Percentiles rank a stretch among this genome's conserved stretches.
These are phyloP conservation scores for Ophonus ardosiacus DNA, from an alignment of 2,888 invertebrate genomes.

Conservation along the genomic window DNA sequence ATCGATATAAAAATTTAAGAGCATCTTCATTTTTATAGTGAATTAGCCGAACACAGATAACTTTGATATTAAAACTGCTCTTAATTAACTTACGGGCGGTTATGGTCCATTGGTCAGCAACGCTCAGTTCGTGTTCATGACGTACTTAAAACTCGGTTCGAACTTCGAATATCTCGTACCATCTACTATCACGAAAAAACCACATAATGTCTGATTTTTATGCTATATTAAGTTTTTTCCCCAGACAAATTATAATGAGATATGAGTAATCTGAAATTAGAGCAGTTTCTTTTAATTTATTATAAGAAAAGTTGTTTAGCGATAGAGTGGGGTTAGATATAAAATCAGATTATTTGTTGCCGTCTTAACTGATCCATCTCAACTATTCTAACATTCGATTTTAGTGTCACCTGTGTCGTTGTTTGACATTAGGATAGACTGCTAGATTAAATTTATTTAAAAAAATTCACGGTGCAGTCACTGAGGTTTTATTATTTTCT, in stretches of 20 bases:
- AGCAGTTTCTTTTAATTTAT: not conserved
- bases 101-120: not conserved
- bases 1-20: slow-evolving; percentile 7
- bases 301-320: not conserved
- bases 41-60: slow-evolving; percentile 1
- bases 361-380: too few relatives aligned
- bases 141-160: not conserved
- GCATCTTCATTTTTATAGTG: slow-evolving; percentile 3
- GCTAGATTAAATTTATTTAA: too few relatives aligned
- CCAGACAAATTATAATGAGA: not conserved
- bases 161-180: not conserved
- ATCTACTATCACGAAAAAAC: not conserved
- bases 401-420: too few relatives aligned
- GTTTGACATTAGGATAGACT: too few relatives aligned
- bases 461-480: too few relatives aligned
- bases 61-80: slow-evolving; percentile 14
- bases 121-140: not conserved
- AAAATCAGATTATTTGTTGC: too few relatives aligned
- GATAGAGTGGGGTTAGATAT: too few relatives aligned
- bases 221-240: not conserved
- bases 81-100: not conserved
- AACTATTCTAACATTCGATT: too few relatives aligned
- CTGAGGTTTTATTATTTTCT: too few relatives aligned
- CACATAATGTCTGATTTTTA: not conserved
- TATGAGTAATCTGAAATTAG: not conserved